These are phyloP conservation scores for Panthera uncia DNA, from an alignment of 2,113 vertebrate species.

Conservation along the genomic window DNA sequence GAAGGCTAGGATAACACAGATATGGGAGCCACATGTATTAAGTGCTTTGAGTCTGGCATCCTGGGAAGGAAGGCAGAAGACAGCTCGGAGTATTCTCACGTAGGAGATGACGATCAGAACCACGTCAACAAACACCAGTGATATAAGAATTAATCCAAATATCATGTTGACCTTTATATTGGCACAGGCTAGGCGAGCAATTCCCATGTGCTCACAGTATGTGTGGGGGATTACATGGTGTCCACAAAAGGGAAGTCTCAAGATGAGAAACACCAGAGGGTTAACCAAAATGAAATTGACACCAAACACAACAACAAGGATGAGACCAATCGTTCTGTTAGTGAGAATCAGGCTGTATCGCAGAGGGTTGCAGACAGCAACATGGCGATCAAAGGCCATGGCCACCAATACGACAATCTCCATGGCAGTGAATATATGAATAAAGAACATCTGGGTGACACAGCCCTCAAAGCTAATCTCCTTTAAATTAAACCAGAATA, in stretches of 20 bases:
- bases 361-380: constrained; percentile 59
- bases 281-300: constrained; percentile 51
- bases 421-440: constrained; percentile 79
- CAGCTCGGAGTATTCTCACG: not conserved
- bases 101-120: constrained; percentile 52
- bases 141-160: constrained; percentile 61
- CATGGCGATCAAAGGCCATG: constrained; percentile 70
- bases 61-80: constrained; percentile 54
- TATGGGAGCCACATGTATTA: constrained; percentile 65
- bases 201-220: constrained; percentile 66
- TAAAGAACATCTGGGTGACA: constrained; percentile 83
- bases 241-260: constrained; percentile 65
- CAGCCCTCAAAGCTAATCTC: constrained; percentile 75
- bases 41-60: constrained; percentile 64
- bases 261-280: constrained; percentile 45
- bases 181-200: constrained; percentile 46
- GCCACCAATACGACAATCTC: constrained; percentile 79
- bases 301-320: constrained; percentile 18
- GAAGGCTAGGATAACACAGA: constrained; percentile 68
- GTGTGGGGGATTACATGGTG: constrained; percentile 31
- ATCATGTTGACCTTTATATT: constrained; percentile 52
- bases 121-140: constrained; percentile 35
- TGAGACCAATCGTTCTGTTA: constrained; percentile 3
- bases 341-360: constrained; percentile 46
- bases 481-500: constrained; percentile 77